phyloP scores from a whole-genome alignment of 92 coral and sea anemone genomes.

The Chrysogorgia sp. region DNA sequence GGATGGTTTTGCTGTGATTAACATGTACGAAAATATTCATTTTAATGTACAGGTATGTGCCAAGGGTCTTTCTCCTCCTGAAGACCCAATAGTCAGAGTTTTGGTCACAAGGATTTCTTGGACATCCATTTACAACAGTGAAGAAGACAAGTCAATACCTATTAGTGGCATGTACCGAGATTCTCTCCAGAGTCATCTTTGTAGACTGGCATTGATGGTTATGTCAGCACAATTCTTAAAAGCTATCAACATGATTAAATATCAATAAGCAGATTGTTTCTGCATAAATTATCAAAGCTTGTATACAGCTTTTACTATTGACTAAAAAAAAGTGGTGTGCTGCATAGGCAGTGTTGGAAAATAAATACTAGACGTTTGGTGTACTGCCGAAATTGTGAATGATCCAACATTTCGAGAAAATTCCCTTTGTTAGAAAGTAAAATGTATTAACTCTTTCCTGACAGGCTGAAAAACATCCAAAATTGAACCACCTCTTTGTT shows the following conservation, averaged over 20 bases:
- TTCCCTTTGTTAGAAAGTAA: no score
- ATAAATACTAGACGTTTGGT: no score
- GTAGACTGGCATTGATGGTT: constrained; percentile 65
- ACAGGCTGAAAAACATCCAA: no score
- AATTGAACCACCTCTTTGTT: no score
- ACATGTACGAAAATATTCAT: constrained; percentile 32
- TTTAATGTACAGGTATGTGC: constrained; percentile 58
- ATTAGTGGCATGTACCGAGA: constrained; percentile 48
- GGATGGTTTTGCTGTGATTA: constrained; percentile 59
- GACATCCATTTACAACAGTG: constrained; percentile 55
- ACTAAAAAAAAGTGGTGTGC: no score
- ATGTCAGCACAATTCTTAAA: constrained; percentile 62
- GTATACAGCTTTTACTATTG: no score
- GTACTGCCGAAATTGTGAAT: no score
- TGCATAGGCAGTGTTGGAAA: no score
- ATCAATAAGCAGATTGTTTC: no score
- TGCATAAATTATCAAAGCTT: no score
- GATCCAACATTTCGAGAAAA: no score
- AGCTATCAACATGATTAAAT: constrained; percentile 73
- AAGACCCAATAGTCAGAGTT: constrained; percentile 61
- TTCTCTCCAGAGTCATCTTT: constrained; percentile 51
- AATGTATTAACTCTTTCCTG: no score
- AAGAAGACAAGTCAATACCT: constrained; percentile 52
- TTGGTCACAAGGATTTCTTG: constrained; percentile 52
- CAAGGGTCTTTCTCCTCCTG: constrained; percentile 49